Base-by-base conservation (phyloP, 2,113 vertebrate species). In the Crotalus viridis region DNA sequence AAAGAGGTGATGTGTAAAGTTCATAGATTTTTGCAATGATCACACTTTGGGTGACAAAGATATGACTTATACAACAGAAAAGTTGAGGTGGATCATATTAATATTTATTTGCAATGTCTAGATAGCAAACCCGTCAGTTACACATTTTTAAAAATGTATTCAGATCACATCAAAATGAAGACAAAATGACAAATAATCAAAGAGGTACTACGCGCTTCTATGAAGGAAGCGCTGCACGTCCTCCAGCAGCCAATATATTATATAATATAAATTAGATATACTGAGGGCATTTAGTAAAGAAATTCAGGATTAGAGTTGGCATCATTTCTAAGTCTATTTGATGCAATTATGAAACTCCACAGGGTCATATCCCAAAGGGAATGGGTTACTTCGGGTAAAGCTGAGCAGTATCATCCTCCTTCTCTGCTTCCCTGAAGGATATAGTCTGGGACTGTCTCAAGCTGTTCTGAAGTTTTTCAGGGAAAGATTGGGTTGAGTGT, bases 381-480 rank as follows among this genome's bases (percentile, higher is more conserved):
- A 56, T 88, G 52, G 28, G 33, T 39, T 56, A 28, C 87, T 54
- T 19, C 10, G n/a, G 7, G n/a, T 21, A 55, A 56, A 88, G 19
- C 28, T 55, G 21, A 92, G 4, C 24, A 51, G 9, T 57, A 81
- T 6, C 54, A 52, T 8, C 21, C 39, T 54, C 43, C 52, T 86
- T 28, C 43, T 39, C 24, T 94, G 85, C 81, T 0, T 61, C 24
- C 26, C 26, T 64, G 59, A 21, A 87, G 89, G 51, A 95, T 85
- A 54, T 52, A 12, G 48, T 93, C 95, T 94, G 90, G 48, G 48
- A 54, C 21, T 89, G 43, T 59, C 59, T 88, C 22, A 13, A 89
- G 33, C 87, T n/a, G 9, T 1, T 52, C 1, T 2, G 28, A 52
- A n/a, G 6, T 22, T 51, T 19, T 69, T 69, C 9, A 39, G 21